Percentiles rank a stretch among this genome's conserved stretches.
Evolutionary conservation across 2,888 invertebrate species (phyloP).

Genomic region (Molorchus minor): DNA sequence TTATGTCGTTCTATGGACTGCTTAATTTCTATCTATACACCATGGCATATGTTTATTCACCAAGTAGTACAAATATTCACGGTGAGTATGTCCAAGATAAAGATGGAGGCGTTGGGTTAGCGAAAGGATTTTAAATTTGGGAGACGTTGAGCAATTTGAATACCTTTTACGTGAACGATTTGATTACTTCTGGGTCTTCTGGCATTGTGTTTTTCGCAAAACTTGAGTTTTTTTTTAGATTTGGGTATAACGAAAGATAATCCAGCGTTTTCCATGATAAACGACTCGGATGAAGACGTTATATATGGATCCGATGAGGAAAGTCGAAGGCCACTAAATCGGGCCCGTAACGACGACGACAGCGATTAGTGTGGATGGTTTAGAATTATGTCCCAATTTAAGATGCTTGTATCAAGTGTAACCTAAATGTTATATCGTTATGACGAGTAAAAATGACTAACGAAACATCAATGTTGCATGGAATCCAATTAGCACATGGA

Average conservation of each 20-base stretch:
- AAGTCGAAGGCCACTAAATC: constrained; percentile 81
- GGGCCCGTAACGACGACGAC: constrained; percentile 75
- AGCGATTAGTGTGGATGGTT: constrained; percentile 67
- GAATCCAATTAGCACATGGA: constrained; percentile 10
- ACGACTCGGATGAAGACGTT: constrained; percentile 97
- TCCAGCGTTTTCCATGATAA: constrained; percentile 97
- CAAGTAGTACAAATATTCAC: constrained; percentile 79
- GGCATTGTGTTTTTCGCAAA: too few relatives aligned
- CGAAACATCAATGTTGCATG: constrained; percentile 17
- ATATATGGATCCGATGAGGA: constrained; percentile 94
- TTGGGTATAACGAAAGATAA: constrained; percentile 94
- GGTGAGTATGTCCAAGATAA: constrained; percentile 76
- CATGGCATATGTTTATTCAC: constrained; percentile 94
- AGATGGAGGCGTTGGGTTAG: too few relatives aligned
- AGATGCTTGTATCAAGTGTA: constrained; percentile 34
- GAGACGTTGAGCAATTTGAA: too few relatives aligned
- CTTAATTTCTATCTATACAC: constrained; percentile 93
- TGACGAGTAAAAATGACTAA: constrained; percentile 20
- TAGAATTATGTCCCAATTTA: background rate
- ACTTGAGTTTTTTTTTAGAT: constrained; percentile 71
- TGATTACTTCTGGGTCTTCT: background rate
- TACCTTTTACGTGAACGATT: too few relatives aligned
- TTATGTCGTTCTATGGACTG: constrained; percentile 94
- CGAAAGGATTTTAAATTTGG: too few relatives aligned
- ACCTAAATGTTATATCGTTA: constrained; percentile 23